Evolutionary conservation across 2,888 invertebrate genomes (phyloP).

Genomic region (Oxytorus armatus): DNA sequence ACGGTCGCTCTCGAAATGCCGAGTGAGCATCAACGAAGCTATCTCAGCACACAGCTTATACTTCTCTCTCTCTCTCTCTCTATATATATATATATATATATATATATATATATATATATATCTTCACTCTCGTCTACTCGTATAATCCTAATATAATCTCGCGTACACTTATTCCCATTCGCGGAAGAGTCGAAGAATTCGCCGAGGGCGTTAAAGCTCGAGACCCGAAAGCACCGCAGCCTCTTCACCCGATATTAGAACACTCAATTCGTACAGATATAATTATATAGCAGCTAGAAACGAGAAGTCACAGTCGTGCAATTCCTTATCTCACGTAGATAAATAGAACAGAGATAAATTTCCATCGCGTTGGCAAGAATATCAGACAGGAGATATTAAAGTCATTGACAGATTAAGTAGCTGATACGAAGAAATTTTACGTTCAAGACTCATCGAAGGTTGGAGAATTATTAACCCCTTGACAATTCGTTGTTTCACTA

Average conservation of each 20-base stretch:
- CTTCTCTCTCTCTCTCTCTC: constrained; percentile 52
- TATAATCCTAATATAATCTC: constrained; percentile 65
- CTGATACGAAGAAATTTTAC: too few species aligned
- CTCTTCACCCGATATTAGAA: constrained; percentile 35
- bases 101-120: background rate
- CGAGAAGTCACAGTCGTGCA: constrained; percentile 18
- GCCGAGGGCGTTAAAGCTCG: constrained; percentile 37
- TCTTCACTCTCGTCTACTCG: constrained; percentile 45
- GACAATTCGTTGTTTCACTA: too few species aligned
- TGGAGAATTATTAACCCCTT: too few species aligned
- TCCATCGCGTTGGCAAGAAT: constrained; percentile 3
- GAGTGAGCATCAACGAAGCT: constrained; percentile 57
- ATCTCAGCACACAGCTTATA: constrained; percentile 43
- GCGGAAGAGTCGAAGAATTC: constrained; percentile 49
- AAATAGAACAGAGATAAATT: constrained; percentile 5
- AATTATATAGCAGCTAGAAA: background rate
- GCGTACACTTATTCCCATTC: constrained; percentile 62
- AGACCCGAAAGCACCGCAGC: constrained; percentile 54
- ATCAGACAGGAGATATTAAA: background rate
- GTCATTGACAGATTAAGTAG: background rate
- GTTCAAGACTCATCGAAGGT: too few species aligned
- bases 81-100: background rate
- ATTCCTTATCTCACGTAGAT: constrained; percentile 25
- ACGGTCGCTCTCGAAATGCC: constrained; percentile 57
- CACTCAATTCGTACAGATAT: constrained; percentile 11